phyloP scores from a whole-genome alignment of 2,888 invertebrate species.

The Synanthedon vespiformis region DNA sequence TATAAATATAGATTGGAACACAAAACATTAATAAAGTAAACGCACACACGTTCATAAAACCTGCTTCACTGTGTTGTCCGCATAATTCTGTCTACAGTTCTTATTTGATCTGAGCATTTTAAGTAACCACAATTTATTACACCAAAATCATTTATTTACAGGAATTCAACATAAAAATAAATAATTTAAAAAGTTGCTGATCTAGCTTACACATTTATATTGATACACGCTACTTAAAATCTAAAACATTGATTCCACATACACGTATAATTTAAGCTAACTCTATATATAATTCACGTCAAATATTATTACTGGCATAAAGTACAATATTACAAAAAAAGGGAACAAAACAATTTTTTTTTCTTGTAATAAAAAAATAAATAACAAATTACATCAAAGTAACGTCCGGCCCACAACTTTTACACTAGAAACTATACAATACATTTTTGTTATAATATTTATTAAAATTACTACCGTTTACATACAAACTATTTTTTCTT shows the following conservation, averaged over 20 bases:
- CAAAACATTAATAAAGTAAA: too few relatives aligned
- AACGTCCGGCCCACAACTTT: slow-evolving; percentile 19
- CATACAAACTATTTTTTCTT: slow-evolving; percentile 41
- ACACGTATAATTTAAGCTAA: slow-evolving; percentile 36
- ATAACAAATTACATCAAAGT: slow-evolving; percentile 61
- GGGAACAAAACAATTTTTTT: slow-evolving; percentile 41
- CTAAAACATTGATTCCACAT: slow-evolving; percentile 45
- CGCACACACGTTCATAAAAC: too few relatives aligned
- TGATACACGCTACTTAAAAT: slow-evolving; percentile 43
- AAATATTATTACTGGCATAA: slow-evolving; percentile 55
- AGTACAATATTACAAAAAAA: slow-evolving; percentile 29
- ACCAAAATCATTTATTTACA: slow-evolving; percentile 64
- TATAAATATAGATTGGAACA: too few relatives aligned
- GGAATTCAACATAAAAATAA: slow-evolving; percentile 67
- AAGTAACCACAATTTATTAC: slow-evolving; percentile 57
- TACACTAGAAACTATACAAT: slow-evolving; percentile 33
- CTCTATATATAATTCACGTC: slow-evolving; percentile 32
- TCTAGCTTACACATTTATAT: slow-evolving; percentile 54
- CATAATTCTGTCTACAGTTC: too few relatives aligned
- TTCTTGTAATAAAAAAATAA: slow-evolving; percentile 58
- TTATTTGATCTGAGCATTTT: slow-evolving; percentile 19
- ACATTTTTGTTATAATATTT: slow-evolving; percentile 11
- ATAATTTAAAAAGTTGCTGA: slow-evolving; percentile 60
- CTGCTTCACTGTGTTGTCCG: too few relatives aligned
- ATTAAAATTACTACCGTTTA: slow-evolving; percentile 51